Evolutionary conservation across 2,888 invertebrate genomes (phyloP).

Genomic region (Pyrochroa serraticornis): DNA sequence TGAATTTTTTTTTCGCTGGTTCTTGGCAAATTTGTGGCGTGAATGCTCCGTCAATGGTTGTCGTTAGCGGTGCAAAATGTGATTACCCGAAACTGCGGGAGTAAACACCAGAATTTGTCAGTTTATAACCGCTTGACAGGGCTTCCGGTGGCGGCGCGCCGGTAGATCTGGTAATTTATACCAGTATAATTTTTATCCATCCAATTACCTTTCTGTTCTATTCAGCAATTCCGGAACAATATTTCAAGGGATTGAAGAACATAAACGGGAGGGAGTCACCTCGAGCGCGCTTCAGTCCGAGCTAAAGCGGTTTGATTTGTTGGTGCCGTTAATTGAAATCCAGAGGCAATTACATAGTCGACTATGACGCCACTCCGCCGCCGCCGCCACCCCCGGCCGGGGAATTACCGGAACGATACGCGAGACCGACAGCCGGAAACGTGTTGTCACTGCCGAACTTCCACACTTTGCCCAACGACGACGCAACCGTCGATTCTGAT

Average conservation of each 20-base stretch:
- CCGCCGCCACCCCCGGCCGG: slow-evolving; percentile 29
- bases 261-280: slow-evolving; percentile 51
- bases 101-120: no score
- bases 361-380: slow-evolving; percentile 43
- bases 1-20: no score
- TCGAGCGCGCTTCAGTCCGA: slow-evolving; percentile 48
- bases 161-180: slow-evolving; percentile 28
- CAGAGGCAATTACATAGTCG: slow-evolving; percentile 59
- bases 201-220: slow-evolving; percentile 57
- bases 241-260: slow-evolving; percentile 59
- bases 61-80: no score
- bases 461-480: slow-evolving; percentile 16
- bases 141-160: no score
- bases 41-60: no score
- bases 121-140: no score
- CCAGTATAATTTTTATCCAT: slow-evolving; percentile 55
- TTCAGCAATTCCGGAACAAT: slow-evolving; percentile 58
- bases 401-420: slow-evolving; percentile 29
- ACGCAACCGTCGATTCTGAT: slow-evolving; percentile 19
- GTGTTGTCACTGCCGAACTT: slow-evolving; percentile 28
- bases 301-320: slow-evolving; percentile 61
- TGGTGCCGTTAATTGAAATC: slow-evolving; percentile 62
- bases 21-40: no score
- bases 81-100: no score
- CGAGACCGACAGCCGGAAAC: slow-evolving; percentile 30